A percentile compares a stretch with the other conserved stretches of the same genome.
Evolutionary conservation across 2,888 invertebrate species (phyloP).

Genomic region (Ptilodon capucinus): DNA sequence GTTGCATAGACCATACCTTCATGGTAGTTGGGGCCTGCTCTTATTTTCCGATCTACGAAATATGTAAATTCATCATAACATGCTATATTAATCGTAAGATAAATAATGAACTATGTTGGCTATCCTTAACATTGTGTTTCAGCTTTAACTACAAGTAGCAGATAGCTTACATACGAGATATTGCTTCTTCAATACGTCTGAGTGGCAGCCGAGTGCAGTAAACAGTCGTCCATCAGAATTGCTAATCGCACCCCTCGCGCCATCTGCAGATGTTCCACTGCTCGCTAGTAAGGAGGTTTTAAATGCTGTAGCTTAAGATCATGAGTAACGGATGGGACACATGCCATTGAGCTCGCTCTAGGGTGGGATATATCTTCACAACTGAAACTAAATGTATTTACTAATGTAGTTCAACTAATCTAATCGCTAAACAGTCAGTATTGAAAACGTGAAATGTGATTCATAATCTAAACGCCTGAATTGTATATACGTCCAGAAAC

Average conservation of each 20-base stretch:
- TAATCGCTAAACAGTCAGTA: too few relatives aligned
- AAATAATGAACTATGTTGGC: too few relatives aligned
- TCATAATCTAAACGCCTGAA: too few relatives aligned
- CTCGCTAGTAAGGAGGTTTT: slow-evolving; percentile 18
- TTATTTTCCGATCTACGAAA: slow-evolving; percentile 2
- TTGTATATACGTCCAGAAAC: too few relatives aligned
- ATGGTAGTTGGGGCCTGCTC: slow-evolving; percentile 14
- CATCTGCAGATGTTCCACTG: slow-evolving; percentile 24
- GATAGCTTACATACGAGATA: not conserved
- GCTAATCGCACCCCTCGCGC: slow-evolving; percentile 31
- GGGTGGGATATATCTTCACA: too few relatives aligned
- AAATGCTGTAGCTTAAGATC: slow-evolving; percentile 13
- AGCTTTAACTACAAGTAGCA: too few relatives aligned
- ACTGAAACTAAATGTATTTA: too few relatives aligned
- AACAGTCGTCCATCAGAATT: slow-evolving; percentile 38
- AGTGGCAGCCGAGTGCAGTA: slow-evolving; percentile 24
- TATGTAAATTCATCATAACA: too few relatives aligned
- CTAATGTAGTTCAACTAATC: too few relatives aligned
- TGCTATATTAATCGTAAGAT: too few relatives aligned
- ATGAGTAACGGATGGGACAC: slow-evolving; percentile 24
- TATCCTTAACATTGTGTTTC: too few relatives aligned
- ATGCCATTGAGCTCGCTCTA: slow-evolving; percentile 22
- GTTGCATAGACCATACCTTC: slow-evolving; percentile 27
- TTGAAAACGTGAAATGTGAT: too few relatives aligned
- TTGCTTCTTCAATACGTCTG: slow-evolving; percentile 8